Percentiles rank a stretch among this genome's conserved stretches.
phyloP scores from a whole-genome alignment of 2,797 vertebrate species.

The Galagoides demidoff region DNA sequence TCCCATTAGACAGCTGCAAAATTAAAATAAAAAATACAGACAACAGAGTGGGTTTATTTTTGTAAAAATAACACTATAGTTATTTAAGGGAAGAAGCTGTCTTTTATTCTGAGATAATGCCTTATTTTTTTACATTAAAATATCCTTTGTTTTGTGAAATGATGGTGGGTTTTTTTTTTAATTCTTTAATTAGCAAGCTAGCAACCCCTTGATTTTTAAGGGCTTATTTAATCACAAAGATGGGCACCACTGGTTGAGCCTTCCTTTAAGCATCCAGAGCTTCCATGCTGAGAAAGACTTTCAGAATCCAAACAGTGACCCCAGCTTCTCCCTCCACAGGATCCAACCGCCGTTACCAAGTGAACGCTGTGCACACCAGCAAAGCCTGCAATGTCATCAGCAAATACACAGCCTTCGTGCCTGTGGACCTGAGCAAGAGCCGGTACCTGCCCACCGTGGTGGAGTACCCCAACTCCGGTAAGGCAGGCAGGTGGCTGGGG shows the following conservation, averaged over 20 bases:
- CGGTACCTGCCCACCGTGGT: constrained; percentile 91
- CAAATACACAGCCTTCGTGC: constrained; percentile 95
- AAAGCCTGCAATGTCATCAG: constrained; percentile 96
- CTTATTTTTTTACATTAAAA: constrained; percentile 41
- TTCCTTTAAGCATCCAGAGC: background rate
- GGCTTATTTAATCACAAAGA: background rate
- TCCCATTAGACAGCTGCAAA: background rate
- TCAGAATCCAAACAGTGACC: rapidly evolving
- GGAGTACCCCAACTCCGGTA: constrained; percentile 90
- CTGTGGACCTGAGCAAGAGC: constrained; percentile 94
- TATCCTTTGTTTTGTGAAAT: constrained; percentile 25
- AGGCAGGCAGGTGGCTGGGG: background rate
- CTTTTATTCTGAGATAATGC: constrained; percentile 27
- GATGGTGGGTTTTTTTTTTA: background rate
- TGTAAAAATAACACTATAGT: constrained; percentile 3
- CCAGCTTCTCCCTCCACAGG: constrained; percentile 85
- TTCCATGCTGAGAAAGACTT: background rate
- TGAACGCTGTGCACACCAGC: constrained; percentile 94
- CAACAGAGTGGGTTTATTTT: background rate
- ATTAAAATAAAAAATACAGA: constrained; percentile 34
- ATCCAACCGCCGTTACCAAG: constrained; percentile 92
- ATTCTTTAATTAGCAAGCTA: background rate
- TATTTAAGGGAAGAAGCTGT: constrained; percentile 23
- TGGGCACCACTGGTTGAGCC: background rate
- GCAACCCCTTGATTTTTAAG: background rate